These are phyloP conservation scores for Symphodus melops DNA, from an alignment of 2,113 vertebrate species.

Conservation along the genomic window DNA sequence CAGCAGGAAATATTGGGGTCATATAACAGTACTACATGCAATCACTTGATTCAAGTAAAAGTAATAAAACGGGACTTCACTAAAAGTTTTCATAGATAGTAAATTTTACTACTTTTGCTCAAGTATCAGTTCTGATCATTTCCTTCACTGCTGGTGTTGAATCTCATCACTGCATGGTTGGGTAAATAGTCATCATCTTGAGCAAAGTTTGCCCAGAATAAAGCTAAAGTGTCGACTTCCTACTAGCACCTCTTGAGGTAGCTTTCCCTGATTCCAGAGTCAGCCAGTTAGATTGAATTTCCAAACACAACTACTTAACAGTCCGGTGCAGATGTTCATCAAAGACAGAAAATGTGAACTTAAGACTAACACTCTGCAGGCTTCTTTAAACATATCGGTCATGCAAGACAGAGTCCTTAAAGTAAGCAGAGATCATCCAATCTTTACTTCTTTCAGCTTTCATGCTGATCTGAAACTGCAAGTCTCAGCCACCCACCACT, in stretches of 20 bases:
- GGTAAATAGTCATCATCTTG: conserved; percentile 16
- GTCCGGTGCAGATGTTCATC: conserved; percentile 13
- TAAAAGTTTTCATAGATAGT: not conserved
- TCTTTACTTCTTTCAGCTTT: conserved; percentile 4
- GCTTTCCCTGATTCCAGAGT: conserved; percentile 1
- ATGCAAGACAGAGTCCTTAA: conserved; percentile 9
- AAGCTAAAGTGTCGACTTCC: not conserved
- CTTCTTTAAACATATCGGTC: conserved; percentile 11
- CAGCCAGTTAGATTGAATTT: not conserved
- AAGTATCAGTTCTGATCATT: too few species aligned
- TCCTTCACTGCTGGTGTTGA: not conserved
- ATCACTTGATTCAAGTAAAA: not conserved
- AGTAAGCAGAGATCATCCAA: conserved; percentile 9
- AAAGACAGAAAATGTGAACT: conserved; percentile 14
- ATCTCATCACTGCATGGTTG: not conserved
- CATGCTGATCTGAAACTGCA: not conserved
- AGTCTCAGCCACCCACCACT: conserved; percentile 10
- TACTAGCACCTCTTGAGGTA: not conserved
- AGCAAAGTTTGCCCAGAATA: conserved; percentile 5
- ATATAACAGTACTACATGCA: too few species aligned
- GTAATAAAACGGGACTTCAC: not conserved
- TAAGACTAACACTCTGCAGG: not conserved
- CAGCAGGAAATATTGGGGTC: too few species aligned
- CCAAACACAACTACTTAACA: not conserved
- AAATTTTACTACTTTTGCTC: not conserved